Base-by-base conservation (phyloP, 2,797 vertebrate genomes). In the Selene dorsalis region DNA sequence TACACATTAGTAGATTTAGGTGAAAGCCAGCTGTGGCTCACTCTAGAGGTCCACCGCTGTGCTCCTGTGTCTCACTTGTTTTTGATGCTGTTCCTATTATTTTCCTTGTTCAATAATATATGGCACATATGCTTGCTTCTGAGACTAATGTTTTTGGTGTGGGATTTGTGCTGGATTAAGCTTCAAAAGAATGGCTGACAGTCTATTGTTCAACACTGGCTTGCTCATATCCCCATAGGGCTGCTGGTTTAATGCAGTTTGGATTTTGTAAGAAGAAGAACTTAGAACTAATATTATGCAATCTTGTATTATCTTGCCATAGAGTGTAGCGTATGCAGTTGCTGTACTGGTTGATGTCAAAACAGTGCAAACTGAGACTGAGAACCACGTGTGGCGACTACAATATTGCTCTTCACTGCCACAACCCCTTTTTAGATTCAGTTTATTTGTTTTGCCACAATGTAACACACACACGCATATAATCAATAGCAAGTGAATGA, bases 91-190 rank as follows among this genome's bases (percentile, higher is more conserved):
- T 83, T 91, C 82, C 82, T 89, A 69, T 92, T 93, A 90, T 93
- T 92, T 89, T 82, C 77, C 87, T 84, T 84, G 85, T 88, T 93
- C 89, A 92, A 93, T 92, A 93, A 93, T 93, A 91, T 88, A 94
- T 90, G 78, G 80, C 87, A 91, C 92, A 91, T 91, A 93, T 88
- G 92, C 89, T 87, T 82, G 84, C 85, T 77, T 84, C 87, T 89
- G 89, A 92, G 87, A 89, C 86, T 82, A 84, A 88, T 89, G 88
- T 90, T 88, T 90, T 82, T 88, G 84, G 84, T 89, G 75, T 90
- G 92, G 93, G 93, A 91, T 94, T 94, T 93, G 90, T 85, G 84
- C 85, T 91, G 91, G 92, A 92, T 94, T 93, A 90, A 73, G 84
- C 90, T 91, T 94, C 92, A 92, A 91, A 93, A 93, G 89, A 91